A percentile compares a stretch with the other conserved stretches of the same genome.
phyloP scores from a whole-genome alignment of 2,113 vertebrate species.

The Engystomops pustulosus region DNA sequence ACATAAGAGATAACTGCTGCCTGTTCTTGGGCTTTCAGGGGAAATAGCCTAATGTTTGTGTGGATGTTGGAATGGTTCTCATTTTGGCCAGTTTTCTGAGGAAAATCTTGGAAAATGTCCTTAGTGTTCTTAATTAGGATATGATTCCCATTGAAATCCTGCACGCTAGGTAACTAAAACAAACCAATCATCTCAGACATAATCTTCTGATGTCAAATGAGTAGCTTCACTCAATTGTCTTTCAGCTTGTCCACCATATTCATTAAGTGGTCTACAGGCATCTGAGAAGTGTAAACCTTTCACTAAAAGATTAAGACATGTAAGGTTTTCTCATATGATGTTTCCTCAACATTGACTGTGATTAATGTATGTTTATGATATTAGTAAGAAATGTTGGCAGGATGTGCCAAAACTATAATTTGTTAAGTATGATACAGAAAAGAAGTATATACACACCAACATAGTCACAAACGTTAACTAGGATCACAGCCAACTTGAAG shows the following conservation, averaged over 20 bases:
- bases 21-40: too few relatives aligned
- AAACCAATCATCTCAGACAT: neutral
- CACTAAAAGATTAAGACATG: neutral
- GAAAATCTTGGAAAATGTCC: neutral
- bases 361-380: conserved; percentile 29
- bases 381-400: conserved; percentile 21
- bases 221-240: neutral
- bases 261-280: neutral
- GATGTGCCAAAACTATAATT: conserved; percentile 17
- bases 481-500: neutral
- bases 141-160: neutral
- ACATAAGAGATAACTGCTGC: too few relatives aligned
- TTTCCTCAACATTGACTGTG: conserved; percentile 9
- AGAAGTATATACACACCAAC: neutral
- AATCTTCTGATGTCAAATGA: neutral
- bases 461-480: neutral
- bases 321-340: neutral
- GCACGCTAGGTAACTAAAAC: neutral
- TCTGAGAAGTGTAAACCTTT: neutral
- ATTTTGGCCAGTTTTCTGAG: neutral
- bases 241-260: neutral
- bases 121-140: neutral
- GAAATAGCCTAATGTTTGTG: too few relatives aligned
- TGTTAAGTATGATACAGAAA: conserved; percentile 20
- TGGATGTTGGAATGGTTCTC: too few relatives aligned